Conservation (phyloP, 2,888 invertebrate species). For the Pheosia tremula region DNA sequence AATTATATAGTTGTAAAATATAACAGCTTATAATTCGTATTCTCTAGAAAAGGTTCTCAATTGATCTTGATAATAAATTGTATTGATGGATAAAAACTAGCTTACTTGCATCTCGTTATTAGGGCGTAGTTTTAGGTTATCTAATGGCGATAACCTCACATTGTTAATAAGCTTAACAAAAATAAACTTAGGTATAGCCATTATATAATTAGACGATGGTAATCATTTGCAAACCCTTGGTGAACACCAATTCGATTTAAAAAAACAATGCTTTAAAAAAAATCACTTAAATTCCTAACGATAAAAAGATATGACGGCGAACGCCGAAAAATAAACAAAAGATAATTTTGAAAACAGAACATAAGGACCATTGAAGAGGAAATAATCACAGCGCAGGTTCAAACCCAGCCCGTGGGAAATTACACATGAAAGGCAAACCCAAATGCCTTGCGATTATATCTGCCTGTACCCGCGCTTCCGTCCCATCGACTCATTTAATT, state of each 20-base stretch:
- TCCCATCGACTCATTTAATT: conserved; percentile 73
- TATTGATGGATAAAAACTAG: not conserved
- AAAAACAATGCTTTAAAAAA: too few relatives aligned
- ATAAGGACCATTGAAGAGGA: conserved; percentile 46
- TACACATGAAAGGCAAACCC: conserved; percentile 67
- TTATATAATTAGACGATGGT: too few relatives aligned
- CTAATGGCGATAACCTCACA: too few relatives aligned
- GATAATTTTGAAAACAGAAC: conserved; percentile 33
- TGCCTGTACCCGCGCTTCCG: conserved; percentile 65
- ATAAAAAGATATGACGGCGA: too few relatives aligned
- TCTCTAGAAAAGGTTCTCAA: conserved; percentile 8
- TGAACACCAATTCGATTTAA: too few relatives aligned
- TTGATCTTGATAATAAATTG: conserved; percentile 4
- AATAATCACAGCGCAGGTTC: conserved; percentile 51
- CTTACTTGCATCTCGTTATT: too few relatives aligned
- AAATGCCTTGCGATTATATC: conserved; percentile 74
- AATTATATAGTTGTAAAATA: conserved; percentile 35
- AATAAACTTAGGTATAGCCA: too few relatives aligned
- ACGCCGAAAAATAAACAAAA: conserved; percentile 18
- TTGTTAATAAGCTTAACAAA: too few relatives aligned
- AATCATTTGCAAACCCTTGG: too few relatives aligned
- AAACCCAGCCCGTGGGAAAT: conserved; percentile 57
- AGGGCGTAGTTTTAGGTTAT: too few relatives aligned
- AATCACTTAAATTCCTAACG: too few relatives aligned
- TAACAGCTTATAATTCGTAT: conserved; percentile 17